Evolutionary conservation across 37 sponge, comb jelly and placozoan species (phyloP).

Genomic region (Oopsacas minuta): DNA sequence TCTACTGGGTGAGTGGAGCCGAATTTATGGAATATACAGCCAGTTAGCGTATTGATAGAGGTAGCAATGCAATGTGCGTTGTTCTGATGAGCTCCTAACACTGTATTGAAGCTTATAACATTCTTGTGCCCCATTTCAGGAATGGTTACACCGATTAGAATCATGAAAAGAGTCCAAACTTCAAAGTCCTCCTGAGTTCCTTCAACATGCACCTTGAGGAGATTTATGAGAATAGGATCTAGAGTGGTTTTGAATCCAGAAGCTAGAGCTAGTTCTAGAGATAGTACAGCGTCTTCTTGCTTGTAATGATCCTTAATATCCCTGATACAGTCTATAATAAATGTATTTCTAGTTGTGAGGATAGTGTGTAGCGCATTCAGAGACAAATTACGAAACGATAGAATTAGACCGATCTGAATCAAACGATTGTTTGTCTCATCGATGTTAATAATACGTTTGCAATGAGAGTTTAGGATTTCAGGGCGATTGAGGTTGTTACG

Average conservation of each 20-base stretch:
- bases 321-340: slow-evolving; percentile 50
- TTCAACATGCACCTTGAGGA: slow-evolving; percentile 24
- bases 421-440: slow-evolving; percentile 55
- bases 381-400: slow-evolving; percentile 62
- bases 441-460: slow-evolving; percentile 32
- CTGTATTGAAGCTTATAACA: slow-evolving; percentile 37
- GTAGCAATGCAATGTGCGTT: slow-evolving; percentile 80
- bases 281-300: slow-evolving; percentile 21
- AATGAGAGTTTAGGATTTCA: slow-evolving; percentile 51
- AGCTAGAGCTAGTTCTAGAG: slow-evolving; percentile 68
- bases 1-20: slow-evolving; percentile 43
- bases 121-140: slow-evolving; percentile 46
- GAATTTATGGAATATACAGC: slow-evolving; percentile 50
- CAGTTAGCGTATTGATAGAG: slow-evolving; percentile 61
- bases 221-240: slow-evolving; percentile 54
- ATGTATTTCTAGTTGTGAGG: slow-evolving; percentile 41
- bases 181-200: slow-evolving; percentile 47
- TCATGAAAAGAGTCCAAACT: slow-evolving; percentile 53
- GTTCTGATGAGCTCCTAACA: slow-evolving; percentile 65
- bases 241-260: slow-evolving; percentile 61
- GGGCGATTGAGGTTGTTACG: slow-evolving; percentile 73
- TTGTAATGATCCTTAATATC: slow-evolving; percentile 53
- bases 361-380: slow-evolving; percentile 53
- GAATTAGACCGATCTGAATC: slow-evolving; percentile 55
- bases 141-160: slow-evolving; percentile 54